These are phyloP conservation scores for Solenopsis fugax DNA, from an alignment of 1,140 invertebrate genomes.

Conservation along the genomic window DNA sequence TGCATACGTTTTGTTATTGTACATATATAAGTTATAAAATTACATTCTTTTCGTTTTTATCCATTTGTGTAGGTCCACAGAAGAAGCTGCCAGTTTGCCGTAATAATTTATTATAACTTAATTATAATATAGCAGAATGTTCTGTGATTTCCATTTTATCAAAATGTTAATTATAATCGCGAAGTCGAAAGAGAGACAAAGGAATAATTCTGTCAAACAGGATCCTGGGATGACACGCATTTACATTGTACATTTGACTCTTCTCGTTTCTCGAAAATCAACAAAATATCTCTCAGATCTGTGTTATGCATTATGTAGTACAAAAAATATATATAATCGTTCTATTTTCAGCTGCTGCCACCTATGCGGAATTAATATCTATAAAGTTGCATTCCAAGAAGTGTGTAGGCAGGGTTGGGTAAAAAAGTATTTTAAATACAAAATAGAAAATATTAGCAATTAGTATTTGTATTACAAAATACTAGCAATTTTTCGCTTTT, in stretches of 20 bases:
- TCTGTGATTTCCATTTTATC: slow-evolving; percentile 70
- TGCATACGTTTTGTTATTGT: neutral
- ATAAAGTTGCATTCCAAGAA: slow-evolving; percentile 48
- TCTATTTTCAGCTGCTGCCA: neutral
- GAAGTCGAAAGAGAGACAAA: slow-evolving; percentile 37
- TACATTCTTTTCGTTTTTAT: neutral
- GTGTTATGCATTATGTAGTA: slow-evolving; percentile 2
- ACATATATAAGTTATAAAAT: neutral
- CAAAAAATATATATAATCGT: slow-evolving; percentile 40
- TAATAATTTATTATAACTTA: slow-evolving; percentile 45
- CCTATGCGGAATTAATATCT: slow-evolving; percentile 3
- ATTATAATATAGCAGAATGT: slow-evolving; percentile 48
- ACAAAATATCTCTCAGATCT: neutral
- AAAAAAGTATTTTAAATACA: no score
- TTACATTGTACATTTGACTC: neutral
- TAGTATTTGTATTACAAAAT: no score
- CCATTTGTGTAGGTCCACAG: slow-evolving; percentile 53
- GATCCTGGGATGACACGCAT: slow-evolving; percentile 15
- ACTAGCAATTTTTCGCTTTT: no score
- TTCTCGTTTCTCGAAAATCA: neutral
- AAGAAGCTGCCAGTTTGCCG: slow-evolving; percentile 61
- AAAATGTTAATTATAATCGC: slow-evolving; percentile 57
- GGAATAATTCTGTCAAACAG: neutral
- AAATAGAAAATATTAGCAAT: no score
- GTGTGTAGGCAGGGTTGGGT: neutral